Evolutionary conservation across 2,888 invertebrate species (phyloP), one percentile per base, ranked within the genome.

Genomic region (Ariolimax columbianus): DNA sequence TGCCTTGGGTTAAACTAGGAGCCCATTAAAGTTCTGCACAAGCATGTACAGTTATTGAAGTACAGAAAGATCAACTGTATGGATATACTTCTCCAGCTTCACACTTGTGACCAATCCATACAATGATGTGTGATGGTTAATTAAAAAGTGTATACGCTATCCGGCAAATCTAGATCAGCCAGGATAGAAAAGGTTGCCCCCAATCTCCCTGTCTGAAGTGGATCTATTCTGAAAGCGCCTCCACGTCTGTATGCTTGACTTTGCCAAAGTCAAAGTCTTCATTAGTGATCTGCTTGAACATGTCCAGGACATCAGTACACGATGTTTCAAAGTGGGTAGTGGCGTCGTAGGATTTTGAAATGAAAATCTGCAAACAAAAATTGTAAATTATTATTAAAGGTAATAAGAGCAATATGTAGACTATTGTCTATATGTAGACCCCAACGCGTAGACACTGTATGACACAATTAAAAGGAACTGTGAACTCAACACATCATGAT

Each of bases 271-370:
- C 99, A 95, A 99, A 99, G 92, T 98, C 97, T 95, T 98, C 97
- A 82, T 98, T 99, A 23, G 98, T 99, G 77, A 98, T 98, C 89
- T 98, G 96, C 95, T 97, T 97, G 95, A 98, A 99, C 91, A 98
- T 97, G 94, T 98, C 97, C 93, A 99, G 96, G 87, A 99, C 99
- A 95, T 99, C 99, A 94, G 97, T 95, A 94, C 99, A 99, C 89
- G 99, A 99, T 79, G 99, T 99, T 95, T 99, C 99, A 94, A 99
- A 99, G 94, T 99, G 99, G 92, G 99, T 98, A 84, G 99, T 99
- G 68, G 99, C 98, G 95, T 99, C 99, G 94, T 99, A 99, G 17
- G 98, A 97, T 94, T 97, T 97, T 1, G 99, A 98, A 94, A 99
- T 98, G 95, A 99, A 99, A 87, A 99, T 96, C 95, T 98, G 97